These are phyloP conservation scores for Cephus sareptanus DNA, from an alignment of 2,888 invertebrate genomes.

Conservation along the genomic window DNA sequence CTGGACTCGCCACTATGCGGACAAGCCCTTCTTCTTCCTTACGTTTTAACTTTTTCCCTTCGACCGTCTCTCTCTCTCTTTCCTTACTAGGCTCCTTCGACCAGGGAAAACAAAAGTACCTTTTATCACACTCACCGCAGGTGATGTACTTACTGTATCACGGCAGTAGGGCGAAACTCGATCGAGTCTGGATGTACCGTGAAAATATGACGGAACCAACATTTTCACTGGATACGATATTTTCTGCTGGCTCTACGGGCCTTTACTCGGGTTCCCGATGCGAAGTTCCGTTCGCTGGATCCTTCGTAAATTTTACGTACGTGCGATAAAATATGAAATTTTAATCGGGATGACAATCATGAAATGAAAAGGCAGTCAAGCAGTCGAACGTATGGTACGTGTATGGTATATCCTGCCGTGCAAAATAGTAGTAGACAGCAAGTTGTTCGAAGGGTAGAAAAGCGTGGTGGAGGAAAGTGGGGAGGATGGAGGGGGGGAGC, in stretches of 20 bases:
- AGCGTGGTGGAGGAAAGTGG: slow-evolving; percentile 50
- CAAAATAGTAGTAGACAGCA: neutral
- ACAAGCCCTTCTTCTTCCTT: neutral
- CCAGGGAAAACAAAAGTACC: neutral
- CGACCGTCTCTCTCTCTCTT: neutral
- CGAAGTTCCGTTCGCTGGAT: too few species aligned
- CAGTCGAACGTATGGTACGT: neutral
- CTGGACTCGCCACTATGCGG: neutral
- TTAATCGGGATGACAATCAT: neutral
- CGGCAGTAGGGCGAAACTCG: neutral
- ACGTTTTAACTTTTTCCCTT: neutral
- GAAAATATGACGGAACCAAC: neutral
- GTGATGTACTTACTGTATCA: neutral
- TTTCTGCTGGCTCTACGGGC: too few species aligned
- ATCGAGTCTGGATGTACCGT: neutral
- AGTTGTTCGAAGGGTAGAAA: neutral
- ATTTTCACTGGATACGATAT: neutral
- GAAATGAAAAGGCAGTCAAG: neutral
- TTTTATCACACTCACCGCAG: neutral
- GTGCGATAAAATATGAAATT: neutral
- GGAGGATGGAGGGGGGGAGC: slow-evolving; percentile 43
- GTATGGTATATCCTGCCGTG: neutral
- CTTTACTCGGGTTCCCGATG: neutral
- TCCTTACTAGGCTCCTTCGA: neutral
- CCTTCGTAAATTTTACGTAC: too few species aligned